Evolutionary conservation across 2,113 vertebrate genomes (phyloP).

Genomic region (Acanthisitta chloris): DNA sequence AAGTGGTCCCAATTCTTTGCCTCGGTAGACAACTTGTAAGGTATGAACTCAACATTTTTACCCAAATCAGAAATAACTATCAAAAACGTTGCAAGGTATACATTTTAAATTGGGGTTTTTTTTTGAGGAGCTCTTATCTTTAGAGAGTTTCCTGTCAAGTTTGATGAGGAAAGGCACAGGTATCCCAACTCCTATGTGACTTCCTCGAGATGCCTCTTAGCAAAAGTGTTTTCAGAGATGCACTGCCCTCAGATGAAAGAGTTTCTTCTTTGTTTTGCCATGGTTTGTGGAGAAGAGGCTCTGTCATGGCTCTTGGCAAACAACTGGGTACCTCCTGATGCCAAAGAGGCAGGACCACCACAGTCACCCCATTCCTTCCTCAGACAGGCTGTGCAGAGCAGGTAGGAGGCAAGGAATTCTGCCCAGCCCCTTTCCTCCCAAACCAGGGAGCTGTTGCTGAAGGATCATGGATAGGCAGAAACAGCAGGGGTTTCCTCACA

Average conservation of each 20-base stretch:
- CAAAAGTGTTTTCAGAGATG: not conserved
- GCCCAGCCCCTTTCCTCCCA: not conserved
- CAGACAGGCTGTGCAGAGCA: not conserved
- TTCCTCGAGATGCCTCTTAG: not conserved
- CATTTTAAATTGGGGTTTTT: too few species aligned
- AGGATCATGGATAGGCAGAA: not conserved
- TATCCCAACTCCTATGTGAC: not conserved
- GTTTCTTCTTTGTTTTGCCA: not conserved
- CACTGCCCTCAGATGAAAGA: not conserved
- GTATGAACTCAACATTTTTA: not conserved
- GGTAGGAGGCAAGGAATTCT: not conserved
- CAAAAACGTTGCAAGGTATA: not conserved
- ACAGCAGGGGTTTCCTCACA: not conserved
- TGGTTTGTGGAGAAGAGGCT: not conserved
- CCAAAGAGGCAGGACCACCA: not conserved
- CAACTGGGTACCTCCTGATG: not conserved
- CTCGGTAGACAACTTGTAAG: not conserved
- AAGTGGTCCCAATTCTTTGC: not conserved
- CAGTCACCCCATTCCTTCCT: fast-evolving
- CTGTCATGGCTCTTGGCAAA: not conserved
- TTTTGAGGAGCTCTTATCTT: not conserved
- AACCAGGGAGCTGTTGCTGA: not conserved
- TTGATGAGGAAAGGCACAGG: not conserved
- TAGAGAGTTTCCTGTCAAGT: not conserved
- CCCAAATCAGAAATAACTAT: not conserved